Evolutionary conservation across 2,888 invertebrate genomes (phyloP).

Genomic region (Heliconius charithonia): DNA sequence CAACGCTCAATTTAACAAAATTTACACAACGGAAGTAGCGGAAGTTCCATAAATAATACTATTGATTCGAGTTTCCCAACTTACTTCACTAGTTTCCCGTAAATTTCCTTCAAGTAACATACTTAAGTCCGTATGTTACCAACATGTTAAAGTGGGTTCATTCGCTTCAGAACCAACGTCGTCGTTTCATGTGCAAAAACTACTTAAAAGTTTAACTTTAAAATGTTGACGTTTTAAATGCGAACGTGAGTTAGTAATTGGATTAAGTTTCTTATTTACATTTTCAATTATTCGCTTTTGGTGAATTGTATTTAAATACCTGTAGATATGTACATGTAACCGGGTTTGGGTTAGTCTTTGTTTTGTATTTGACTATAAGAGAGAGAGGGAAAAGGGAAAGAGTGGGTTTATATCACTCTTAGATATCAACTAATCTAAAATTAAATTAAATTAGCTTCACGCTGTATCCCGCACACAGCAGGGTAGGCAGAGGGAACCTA

Average conservation of each 20-base stretch:
- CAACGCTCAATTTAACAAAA: background rate
- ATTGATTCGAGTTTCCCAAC: slow-evolving; percentile 14
- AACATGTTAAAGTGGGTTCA: slow-evolving; percentile 23
- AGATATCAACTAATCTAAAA: background rate
- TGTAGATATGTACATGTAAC: no score
- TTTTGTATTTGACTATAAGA: no score
- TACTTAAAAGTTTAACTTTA: slow-evolving; percentile 26
- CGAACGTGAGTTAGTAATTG: slow-evolving; percentile 11
- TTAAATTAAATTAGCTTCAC: no score
- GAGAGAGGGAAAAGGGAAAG: no score
- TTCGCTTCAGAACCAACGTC: slow-evolving; percentile 12
- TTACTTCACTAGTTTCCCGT: slow-evolving; percentile 28
- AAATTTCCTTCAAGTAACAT: slow-evolving; percentile 29
- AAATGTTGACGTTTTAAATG: slow-evolving; percentile 24
- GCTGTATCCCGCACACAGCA: no score
- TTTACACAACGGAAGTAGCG: background rate
- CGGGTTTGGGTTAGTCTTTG: no score
- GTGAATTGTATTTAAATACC: background rate
- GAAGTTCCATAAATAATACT: slow-evolving; percentile 17
- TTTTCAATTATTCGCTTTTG: background rate
- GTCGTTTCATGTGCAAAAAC: slow-evolving; percentile 28
- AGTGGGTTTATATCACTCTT: background rate
- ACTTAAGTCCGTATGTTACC: slow-evolving; percentile 24
- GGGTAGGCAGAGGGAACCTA: no score
- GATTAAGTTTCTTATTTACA: slow-evolving; percentile 12